Evolutionary conservation across 2,888 invertebrate species (phyloP).

Genomic region (Phaonia tiefii): DNA sequence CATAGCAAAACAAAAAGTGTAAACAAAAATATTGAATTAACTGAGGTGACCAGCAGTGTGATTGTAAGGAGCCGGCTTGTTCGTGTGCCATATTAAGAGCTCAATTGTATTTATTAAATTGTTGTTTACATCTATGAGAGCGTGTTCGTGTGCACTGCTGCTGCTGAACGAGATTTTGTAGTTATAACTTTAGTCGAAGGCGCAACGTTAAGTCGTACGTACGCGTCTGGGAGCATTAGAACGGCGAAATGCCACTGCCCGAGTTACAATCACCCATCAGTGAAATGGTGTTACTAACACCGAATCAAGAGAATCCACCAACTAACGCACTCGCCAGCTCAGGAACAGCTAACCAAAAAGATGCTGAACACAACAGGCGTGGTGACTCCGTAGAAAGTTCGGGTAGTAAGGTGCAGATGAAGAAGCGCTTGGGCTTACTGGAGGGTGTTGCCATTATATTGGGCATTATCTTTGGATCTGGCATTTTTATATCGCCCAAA

Average conservation of each 20-base stretch:
- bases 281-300: slow-evolving; percentile 80
- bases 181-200: slow-evolving; percentile 43
- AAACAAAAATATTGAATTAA: slow-evolving; percentile 25
- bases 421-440: slow-evolving; percentile 92
- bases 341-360: not conserved
- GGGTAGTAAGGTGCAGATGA: slow-evolving; percentile 85
- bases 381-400: slow-evolving; percentile 72
- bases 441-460: slow-evolving; percentile 97
- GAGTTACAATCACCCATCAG: slow-evolving; percentile 77
- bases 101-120: slow-evolving; percentile 31
- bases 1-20: slow-evolving; percentile 56
- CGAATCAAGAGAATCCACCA: slow-evolving; percentile 73
- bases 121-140: slow-evolving; percentile 20
- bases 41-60: slow-evolving; percentile 40
- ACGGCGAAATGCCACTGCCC: slow-evolving; percentile 71
- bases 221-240: slow-evolving; percentile 44
- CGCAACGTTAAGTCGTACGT: slow-evolving; percentile 41
- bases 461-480: slow-evolving; percentile 97
- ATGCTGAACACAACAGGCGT: slow-evolving; percentile 62
- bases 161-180: slow-evolving; percentile 14
- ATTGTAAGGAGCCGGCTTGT: too few relatives aligned
- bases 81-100: not conserved
- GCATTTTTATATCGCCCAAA: slow-evolving; percentile 97
- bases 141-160: not conserved
- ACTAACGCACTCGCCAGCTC: not conserved